Evolutionary conservation across 2,888 invertebrate species (phyloP).

Genomic region (Atherix ibis): DNA sequence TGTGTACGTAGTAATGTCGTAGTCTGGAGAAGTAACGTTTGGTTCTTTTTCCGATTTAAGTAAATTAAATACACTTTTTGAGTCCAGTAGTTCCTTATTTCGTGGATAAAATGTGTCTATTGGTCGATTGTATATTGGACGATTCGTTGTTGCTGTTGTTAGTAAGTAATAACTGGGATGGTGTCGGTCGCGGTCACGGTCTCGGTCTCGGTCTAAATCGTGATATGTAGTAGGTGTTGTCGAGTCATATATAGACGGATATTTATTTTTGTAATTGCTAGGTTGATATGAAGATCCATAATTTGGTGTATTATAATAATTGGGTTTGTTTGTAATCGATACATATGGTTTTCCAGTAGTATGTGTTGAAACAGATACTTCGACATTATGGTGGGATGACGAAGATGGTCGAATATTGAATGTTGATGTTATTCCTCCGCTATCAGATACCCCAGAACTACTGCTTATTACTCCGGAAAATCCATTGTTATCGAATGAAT

Average conservation of each 20-base stretch:
- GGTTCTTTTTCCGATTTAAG: background rate
- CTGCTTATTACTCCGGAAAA: too few species aligned
- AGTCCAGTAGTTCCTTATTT: slow-evolving; percentile 12
- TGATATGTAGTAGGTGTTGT: background rate
- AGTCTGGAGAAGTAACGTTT: slow-evolving; percentile 10
- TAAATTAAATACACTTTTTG: too few species aligned
- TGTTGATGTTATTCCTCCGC: too few species aligned
- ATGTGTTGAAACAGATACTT: slow-evolving; percentile 1
- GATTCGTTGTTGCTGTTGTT: slow-evolving; percentile 5
- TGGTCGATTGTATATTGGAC: slow-evolving; percentile 11
- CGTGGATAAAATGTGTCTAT: slow-evolving; percentile 8
- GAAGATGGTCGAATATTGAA: slow-evolving; percentile 3
- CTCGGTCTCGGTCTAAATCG: background rate
- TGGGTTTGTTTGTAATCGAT: slow-evolving; percentile 2
- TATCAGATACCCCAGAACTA: too few species aligned
- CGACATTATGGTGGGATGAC: background rate
- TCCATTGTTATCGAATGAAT: too few species aligned
- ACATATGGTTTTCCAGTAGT: background rate
- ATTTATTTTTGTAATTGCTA: slow-evolving; percentile 2
- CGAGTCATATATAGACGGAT: slow-evolving; percentile 4
- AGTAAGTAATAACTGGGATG: too few species aligned
- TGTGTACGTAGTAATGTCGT: slow-evolving; percentile 17
- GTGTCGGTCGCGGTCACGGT: slow-evolving; percentile 4
- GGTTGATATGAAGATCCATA: background rate
- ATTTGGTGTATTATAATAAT: background rate